Percentiles rank a stretch among this genome's conserved stretches.
Conservation (phyloP, 2,113 vertebrate genomes). For the Jacana jacana region DNA sequence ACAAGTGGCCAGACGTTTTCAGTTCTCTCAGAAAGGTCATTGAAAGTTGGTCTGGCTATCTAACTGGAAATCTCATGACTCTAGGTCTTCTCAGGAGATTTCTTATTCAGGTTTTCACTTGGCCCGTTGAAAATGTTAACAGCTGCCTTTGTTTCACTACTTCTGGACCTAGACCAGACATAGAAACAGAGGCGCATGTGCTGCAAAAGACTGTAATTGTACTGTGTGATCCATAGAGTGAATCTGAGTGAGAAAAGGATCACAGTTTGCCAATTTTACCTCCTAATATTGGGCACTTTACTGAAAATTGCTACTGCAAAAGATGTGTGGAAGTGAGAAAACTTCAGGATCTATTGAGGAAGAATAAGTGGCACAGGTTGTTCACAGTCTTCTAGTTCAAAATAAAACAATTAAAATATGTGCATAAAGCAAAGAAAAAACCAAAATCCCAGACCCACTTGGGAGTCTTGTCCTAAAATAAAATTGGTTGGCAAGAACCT, state of each 20-base stretch:
- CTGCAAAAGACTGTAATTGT: not conserved
- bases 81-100: slow-evolving; percentile 45
- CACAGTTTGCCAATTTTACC: not conserved
- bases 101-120: slow-evolving; percentile 19
- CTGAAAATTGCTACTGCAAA: not conserved
- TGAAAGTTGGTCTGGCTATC: slow-evolving; percentile 45
- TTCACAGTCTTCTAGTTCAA: not conserved
- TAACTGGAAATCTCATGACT: slow-evolving; percentile 38
- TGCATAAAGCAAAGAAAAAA: not conserved
- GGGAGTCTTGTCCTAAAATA: not conserved
- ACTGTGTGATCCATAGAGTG: not conserved
- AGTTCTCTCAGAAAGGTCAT: slow-evolving; percentile 31
- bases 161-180: not conserved
- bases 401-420: not conserved
- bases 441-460: not conserved
- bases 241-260: not conserved
- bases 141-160: slow-evolving; percentile 25
- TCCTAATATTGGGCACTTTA: not conserved
- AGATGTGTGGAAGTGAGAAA: not conserved
- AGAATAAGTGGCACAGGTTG: not conserved
- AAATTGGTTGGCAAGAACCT: not conserved
- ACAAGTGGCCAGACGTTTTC: slow-evolving; percentile 43
- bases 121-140: slow-evolving; percentile 17
- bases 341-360: not conserved
- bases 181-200: not conserved